phyloP scores from a whole-genome alignment of 37 sponge, comb jelly and placozoan genomes.

The Spongia lamella region DNA sequence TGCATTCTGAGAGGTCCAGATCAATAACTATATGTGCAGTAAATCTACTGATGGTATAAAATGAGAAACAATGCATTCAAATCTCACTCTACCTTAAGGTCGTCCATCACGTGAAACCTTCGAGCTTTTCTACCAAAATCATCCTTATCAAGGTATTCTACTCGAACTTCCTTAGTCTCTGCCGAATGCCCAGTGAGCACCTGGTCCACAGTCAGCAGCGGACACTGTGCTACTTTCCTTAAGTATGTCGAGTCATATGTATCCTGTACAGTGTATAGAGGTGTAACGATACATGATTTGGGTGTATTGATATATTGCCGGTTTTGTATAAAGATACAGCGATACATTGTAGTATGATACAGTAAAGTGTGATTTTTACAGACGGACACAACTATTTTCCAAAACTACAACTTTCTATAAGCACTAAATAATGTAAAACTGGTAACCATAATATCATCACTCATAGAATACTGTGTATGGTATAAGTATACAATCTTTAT shows the following conservation, averaged over 20 bases:
- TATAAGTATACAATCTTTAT: no score
- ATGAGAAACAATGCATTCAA: no score
- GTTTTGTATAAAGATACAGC: not conserved
- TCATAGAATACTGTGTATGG: no score
- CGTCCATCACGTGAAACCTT: slow-evolving; percentile 64
- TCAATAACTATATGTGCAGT: no score
- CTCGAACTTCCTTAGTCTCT: slow-evolving; percentile 32
- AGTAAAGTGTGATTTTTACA: no score
- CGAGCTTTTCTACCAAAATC: slow-evolving; percentile 50
- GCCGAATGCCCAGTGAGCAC: not conserved
- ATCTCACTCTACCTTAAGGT: slow-evolving; percentile 59
- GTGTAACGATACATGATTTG: no score
- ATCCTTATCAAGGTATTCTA: slow-evolving; percentile 32
- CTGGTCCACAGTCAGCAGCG: slow-evolving; percentile 9
- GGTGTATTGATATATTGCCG: no score
- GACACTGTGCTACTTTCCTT: slow-evolving; percentile 20
- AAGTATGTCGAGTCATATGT: slow-evolving; percentile 54
- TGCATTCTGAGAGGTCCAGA: not conserved
- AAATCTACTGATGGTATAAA: no score
- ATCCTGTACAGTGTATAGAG: slow-evolving; percentile 26
- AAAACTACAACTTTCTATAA: no score
- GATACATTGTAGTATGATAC: no score
- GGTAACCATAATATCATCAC: no score
- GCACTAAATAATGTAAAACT: no score
- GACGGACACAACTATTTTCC: not conserved